Conservation (phyloP, 2,888 invertebrate species). For the Cosmopolites sordidus region DNA sequence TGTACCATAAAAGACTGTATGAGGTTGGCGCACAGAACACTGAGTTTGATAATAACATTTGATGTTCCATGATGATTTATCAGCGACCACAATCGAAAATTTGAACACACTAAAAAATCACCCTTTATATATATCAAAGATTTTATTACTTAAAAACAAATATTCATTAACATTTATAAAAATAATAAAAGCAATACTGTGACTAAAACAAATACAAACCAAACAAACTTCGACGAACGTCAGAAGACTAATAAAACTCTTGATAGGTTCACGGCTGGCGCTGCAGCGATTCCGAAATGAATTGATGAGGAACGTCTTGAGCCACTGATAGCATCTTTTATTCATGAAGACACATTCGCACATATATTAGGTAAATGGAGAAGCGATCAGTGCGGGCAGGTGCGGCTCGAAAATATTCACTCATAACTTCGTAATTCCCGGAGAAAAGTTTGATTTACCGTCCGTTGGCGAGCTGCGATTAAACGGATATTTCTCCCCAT, state of each 20-base stretch:
- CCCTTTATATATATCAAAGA: too few species aligned
- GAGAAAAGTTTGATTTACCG: constrained; percentile 42
- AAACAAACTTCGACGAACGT: too few species aligned
- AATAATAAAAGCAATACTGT: too few species aligned
- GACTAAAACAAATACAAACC: too few species aligned
- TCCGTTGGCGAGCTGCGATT: constrained; percentile 38
- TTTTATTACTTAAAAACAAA: too few species aligned
- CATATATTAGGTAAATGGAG: constrained; percentile 42
- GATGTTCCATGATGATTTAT: too few species aligned
- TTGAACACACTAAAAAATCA: too few species aligned
- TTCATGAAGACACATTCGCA: constrained; percentile 42
- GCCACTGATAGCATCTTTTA: constrained; percentile 36
- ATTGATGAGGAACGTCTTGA: constrained; percentile 28
- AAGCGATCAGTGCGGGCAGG: constrained; percentile 39
- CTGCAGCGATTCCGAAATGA: constrained; percentile 25
- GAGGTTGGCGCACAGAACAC: too few species aligned
- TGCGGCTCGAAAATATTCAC: constrained; percentile 41
- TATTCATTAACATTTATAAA: too few species aligned
- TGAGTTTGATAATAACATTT: too few species aligned
- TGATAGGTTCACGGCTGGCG: constrained; percentile 17
- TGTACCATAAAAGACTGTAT: too few species aligned
- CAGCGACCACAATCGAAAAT: too few species aligned
- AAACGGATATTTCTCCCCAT: constrained; percentile 22
- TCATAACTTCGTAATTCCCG: constrained; percentile 41
- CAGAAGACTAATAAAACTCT: constrained; percentile 9